Conservation (phyloP, 2,888 invertebrate species). For the Liopterus haemorrhoidalis region DNA sequence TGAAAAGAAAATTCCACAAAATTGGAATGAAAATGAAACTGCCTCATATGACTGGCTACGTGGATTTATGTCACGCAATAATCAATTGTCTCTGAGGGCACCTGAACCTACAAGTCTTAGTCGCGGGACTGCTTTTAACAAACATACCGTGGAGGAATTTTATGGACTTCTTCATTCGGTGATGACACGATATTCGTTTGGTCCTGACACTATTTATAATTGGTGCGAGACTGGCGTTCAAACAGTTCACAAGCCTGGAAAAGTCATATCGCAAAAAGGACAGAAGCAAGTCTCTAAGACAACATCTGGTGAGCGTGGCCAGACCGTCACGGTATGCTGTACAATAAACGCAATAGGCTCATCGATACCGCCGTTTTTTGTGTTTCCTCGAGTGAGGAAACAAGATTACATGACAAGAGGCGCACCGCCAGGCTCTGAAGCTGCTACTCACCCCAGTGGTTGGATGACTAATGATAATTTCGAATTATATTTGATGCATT, state of each 20-base stretch:
- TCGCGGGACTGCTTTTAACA: constrained; percentile 32
- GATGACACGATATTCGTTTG: constrained; percentile 25
- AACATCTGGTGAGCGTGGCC: constrained; percentile 41
- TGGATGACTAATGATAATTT: constrained; percentile 39
- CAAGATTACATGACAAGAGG: constrained; percentile 37
- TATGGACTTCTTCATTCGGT: constrained; percentile 31
- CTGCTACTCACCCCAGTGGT: constrained; percentile 36
- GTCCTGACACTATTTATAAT: constrained; percentile 35
- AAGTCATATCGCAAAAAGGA: constrained; percentile 39
- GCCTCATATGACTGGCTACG: constrained; percentile 30
- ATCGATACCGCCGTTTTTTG: constrained; percentile 40
- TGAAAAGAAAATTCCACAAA: too few species aligned
- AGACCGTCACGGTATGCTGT: constrained; percentile 37
- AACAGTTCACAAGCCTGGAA: constrained; percentile 39
- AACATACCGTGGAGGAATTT: constrained; percentile 29
- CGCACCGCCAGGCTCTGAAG: constrained; percentile 39
- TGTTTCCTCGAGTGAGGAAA: constrained; percentile 39
- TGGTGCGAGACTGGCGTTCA: constrained; percentile 40
- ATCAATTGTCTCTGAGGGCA: constrained; percentile 25
- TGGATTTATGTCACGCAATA: constrained; percentile 25
- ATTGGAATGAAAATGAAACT: too few species aligned
- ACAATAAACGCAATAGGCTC: constrained; percentile 40
- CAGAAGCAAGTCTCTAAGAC: constrained; percentile 39
- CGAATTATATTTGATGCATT: constrained; percentile 35
- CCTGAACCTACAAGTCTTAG: constrained; percentile 29